Evolutionary conservation across 2,888 invertebrate species (phyloP).

Genomic region (Platycheirus albimanus): DNA sequence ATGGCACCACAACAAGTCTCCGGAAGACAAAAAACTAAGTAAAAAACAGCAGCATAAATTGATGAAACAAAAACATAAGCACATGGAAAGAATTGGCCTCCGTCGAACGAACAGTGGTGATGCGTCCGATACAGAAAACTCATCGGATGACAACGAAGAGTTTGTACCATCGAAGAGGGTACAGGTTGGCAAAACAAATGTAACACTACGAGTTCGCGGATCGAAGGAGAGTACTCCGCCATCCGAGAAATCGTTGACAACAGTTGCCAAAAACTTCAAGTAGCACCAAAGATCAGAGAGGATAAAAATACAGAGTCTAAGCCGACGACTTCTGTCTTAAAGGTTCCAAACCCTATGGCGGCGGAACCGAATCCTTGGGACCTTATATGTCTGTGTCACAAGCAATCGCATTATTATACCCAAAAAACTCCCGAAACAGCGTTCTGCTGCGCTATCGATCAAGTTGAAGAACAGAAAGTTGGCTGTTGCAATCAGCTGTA

Average conservation of each 20-base stretch:
- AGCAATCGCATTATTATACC: conserved; percentile 84
- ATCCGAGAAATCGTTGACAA: conserved; percentile 20
- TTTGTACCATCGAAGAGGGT: conserved; percentile 81
- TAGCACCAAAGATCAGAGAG: conserved; percentile 40
- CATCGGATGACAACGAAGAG: conserved; percentile 82
- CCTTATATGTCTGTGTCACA: conserved; percentile 84
- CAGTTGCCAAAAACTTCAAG: conserved; percentile 45
- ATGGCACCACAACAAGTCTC: conserved; percentile 80
- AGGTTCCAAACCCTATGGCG: conserved; percentile 47
- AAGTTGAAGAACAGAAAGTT: conserved; percentile 88
- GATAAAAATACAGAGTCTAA: conserved; percentile 54
- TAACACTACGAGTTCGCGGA: conserved; percentile 80
- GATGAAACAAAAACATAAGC: conserved; percentile 85
- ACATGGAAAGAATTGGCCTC: conserved; percentile 84
- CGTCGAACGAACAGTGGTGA: conserved; percentile 79
- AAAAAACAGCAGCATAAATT: conserved; percentile 82
- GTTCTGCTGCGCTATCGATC: conserved; percentile 89
- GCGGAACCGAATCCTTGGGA: conserved; percentile 67
- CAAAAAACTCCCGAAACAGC: conserved; percentile 83
- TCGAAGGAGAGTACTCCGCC: conserved; percentile 75
- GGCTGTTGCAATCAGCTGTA: conserved; percentile 91
- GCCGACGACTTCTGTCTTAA: conserved; percentile 33
- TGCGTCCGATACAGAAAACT: conserved; percentile 79
- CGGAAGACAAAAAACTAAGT: conserved; percentile 82
- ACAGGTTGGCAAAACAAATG: conserved; percentile 81